A percentile compares a stretch with the other conserved stretches of the same genome.
These are phyloP conservation scores for Cheilosia urbana DNA, from an alignment of 2,888 invertebrate species.

Conservation along the genomic window DNA sequence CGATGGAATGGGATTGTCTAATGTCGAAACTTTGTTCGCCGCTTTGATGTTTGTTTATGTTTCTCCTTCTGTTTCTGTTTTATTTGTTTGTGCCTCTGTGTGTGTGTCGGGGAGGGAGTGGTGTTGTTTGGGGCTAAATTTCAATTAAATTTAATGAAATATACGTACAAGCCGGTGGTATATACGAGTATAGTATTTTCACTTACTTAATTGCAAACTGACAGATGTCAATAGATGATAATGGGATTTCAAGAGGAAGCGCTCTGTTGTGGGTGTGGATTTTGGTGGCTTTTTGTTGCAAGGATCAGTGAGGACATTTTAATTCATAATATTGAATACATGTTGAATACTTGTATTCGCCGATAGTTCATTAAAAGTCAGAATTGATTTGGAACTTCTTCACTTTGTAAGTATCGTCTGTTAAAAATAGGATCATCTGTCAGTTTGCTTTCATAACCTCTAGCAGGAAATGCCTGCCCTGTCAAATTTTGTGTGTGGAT, in stretches of 20 bases:
- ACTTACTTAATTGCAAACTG: constrained; percentile 74
- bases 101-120: background rate
- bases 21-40: constrained; percentile 52
- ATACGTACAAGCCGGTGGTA: constrained; percentile 24
- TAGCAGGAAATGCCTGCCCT: too few species aligned
- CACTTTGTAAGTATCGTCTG: too few species aligned
- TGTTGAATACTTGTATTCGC: too few species aligned
- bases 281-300: background rate
- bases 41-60: constrained; percentile 75
- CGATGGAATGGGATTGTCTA: constrained; percentile 5
- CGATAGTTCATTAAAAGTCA: too few species aligned
- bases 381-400: too few species aligned
- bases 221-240: constrained; percentile 74
- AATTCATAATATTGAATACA: too few species aligned
- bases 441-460: too few species aligned
- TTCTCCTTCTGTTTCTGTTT: constrained; percentile 48
- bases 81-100: constrained; percentile 39
- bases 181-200: constrained; percentile 50
- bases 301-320: background rate
- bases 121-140: constrained; percentile 67
- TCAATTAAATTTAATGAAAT: constrained; percentile 75
- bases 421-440: too few species aligned
- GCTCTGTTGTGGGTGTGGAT: background rate
- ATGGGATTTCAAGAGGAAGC: constrained; percentile 62
- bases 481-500: too few species aligned